A percentile compares a stretch with the other conserved stretches of the same genome.
phyloP scores from a whole-genome alignment of 2,888 invertebrate genomes.

The Branchellion lobata region DNA sequence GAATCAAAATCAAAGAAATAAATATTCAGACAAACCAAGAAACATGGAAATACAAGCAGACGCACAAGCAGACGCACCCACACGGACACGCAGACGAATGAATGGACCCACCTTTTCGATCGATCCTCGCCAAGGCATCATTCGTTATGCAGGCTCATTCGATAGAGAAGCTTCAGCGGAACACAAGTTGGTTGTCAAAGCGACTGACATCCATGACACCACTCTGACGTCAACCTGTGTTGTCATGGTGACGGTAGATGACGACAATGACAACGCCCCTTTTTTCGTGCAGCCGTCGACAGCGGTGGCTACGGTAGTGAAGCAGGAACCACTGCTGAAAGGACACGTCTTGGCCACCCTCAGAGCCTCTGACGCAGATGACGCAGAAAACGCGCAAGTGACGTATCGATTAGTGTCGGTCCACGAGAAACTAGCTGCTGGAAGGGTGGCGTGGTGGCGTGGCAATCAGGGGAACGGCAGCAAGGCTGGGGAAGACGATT shows the following conservation, averaged over 20 bases:
- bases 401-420: constrained; percentile 43
- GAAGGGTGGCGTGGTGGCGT: too few relatives aligned
- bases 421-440: not conserved
- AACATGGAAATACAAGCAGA: too few relatives aligned
- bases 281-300: constrained; percentile 44
- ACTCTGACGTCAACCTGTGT: constrained; percentile 45
- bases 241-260: constrained; percentile 47
- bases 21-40: not conserved
- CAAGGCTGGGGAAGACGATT: constrained; percentile 22
- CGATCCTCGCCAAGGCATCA: constrained; percentile 53
- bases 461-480: not conserved
- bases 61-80: too few relatives aligned
- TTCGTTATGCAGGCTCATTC: constrained; percentile 53
- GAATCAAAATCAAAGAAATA: too few relatives aligned
- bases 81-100: not conserved
- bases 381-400: constrained; percentile 47
- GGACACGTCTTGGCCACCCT: constrained; percentile 48
- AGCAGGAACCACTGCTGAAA: constrained; percentile 37
- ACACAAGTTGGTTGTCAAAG: constrained; percentile 44
- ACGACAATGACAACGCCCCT: constrained; percentile 53
- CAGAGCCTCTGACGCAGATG: constrained; percentile 45
- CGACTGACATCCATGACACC: constrained; percentile 41
- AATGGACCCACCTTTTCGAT: constrained; percentile 29
- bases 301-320: constrained; percentile 42
- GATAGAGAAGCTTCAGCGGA: constrained; percentile 47